Conservation (phyloP, 2,113 vertebrate genomes). For the Mesembrinibis cayennensis region DNA sequence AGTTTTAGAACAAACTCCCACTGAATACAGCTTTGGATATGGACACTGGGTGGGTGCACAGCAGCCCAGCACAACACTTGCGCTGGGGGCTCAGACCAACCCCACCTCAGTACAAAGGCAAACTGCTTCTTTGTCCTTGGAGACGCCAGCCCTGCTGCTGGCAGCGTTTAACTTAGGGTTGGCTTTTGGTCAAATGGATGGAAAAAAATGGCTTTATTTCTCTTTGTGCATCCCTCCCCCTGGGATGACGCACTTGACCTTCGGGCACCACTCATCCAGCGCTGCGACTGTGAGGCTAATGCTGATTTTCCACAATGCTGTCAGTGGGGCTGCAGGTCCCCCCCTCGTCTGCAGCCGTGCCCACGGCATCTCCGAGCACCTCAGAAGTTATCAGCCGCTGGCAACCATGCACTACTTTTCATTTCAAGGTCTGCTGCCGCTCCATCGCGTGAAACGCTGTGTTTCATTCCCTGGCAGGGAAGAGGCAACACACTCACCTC, state of each 20-base stretch:
- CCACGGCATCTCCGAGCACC: background rate
- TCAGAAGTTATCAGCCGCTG: background rate
- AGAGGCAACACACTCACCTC: background rate
- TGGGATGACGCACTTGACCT: background rate
- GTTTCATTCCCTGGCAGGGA: background rate
- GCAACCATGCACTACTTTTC: background rate
- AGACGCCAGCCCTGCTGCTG: background rate
- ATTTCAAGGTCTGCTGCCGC: background rate
- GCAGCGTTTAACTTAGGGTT: background rate
- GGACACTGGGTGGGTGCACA: too few species aligned
- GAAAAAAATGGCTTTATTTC: background rate
- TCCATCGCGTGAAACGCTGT: fast-evolving
- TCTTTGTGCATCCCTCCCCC: background rate
- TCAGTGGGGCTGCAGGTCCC: too few species aligned
- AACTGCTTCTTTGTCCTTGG: background rate
- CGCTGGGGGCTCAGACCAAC: background rate
- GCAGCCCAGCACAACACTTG: background rate
- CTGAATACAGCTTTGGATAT: background rate
- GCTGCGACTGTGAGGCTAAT: background rate
- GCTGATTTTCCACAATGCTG: background rate
- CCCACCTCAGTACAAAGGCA: background rate
- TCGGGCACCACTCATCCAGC: background rate
- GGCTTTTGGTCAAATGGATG: background rate
- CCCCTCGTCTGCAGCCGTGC: too few species aligned
- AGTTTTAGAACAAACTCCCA: background rate